These are phyloP conservation scores for Epistrophella euchroma DNA, from an alignment of 2,888 invertebrate species.

Conservation along the genomic window DNA sequence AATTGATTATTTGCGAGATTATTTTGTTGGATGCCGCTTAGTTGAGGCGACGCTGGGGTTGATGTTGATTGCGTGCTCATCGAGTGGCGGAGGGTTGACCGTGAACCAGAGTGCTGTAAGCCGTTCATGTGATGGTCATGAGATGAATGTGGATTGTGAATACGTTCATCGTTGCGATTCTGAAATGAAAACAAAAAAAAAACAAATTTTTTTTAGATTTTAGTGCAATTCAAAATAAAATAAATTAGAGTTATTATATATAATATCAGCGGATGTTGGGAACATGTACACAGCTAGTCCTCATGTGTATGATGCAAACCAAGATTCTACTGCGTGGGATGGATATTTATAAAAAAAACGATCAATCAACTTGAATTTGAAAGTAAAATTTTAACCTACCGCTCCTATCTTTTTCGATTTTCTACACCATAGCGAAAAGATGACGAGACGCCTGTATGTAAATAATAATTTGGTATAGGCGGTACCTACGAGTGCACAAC, in stretches of 20 bases:
- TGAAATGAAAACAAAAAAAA: constrained; percentile 79
- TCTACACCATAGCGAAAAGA: not conserved
- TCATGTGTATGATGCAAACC: not conserved
- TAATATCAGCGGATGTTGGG: no score
- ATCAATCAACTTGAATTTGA: constrained; percentile 5
- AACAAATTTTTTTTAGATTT: no score
- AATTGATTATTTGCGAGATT: constrained; percentile 83
- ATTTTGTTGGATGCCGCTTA: constrained; percentile 81
- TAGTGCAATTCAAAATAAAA: not conserved
- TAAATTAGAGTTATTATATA: no score
- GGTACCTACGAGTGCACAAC: not conserved
- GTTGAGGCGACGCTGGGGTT: constrained; percentile 83
- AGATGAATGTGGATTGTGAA: constrained; percentile 82
- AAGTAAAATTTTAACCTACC: not conserved
- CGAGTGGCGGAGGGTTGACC: constrained; percentile 82
- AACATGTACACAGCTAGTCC: no score
- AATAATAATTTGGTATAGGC: not conserved
- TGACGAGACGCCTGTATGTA: not conserved
- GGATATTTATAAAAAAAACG: not conserved
- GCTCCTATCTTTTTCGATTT: constrained; percentile 7
- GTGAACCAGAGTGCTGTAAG: constrained; percentile 82
- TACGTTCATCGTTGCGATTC: constrained; percentile 84
- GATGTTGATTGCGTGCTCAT: constrained; percentile 82
- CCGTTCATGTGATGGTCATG: constrained; percentile 78
- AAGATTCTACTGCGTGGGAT: not conserved